Conservation (phyloP, 2,113 vertebrate species). For the Lampris incognitus region DNA sequence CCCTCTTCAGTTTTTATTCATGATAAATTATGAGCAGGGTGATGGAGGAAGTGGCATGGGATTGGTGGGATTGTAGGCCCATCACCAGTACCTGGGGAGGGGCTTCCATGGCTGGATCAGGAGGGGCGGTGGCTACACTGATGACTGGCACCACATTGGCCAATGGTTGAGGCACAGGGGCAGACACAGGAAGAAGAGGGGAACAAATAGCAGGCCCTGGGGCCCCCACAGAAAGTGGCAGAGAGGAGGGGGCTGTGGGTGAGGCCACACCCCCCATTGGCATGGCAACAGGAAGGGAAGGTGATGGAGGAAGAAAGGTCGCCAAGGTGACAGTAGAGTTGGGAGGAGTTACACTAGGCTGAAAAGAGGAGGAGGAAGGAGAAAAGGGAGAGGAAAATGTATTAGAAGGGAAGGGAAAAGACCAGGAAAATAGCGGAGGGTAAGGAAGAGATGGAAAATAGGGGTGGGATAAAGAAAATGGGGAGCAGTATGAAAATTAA, state of each 20-base stretch:
- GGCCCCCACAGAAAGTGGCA: conserved; percentile 60
- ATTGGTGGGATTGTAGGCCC: conserved; percentile 31
- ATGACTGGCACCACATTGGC: conserved; percentile 89
- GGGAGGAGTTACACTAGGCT: conserved; percentile 59
- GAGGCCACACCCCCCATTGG: conserved; percentile 55
- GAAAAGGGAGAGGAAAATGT: conserved; percentile 17
- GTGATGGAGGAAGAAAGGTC: conserved; percentile 52
- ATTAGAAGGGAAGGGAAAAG: conserved; percentile 14
- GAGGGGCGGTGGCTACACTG: conserved; percentile 89
- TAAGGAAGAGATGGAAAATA: conserved; percentile 5
- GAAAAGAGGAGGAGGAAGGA: conserved; percentile 35
- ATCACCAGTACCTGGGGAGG: conserved; percentile 87
- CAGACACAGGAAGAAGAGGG: conserved; percentile 75
- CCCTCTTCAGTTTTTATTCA: background rate
- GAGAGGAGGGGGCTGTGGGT: conserved; percentile 61
- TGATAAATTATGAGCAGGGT: background rate
- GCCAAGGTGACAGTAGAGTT: conserved; percentile 49
- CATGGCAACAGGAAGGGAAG: conserved; percentile 65
- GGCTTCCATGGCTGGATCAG: conserved; percentile 85
- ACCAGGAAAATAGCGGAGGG: conserved; percentile 23
- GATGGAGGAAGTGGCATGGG: conserved; percentile 18
- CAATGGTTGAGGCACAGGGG: conserved; percentile 85
- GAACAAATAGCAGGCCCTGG: conserved; percentile 77
- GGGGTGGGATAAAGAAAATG: background rate
- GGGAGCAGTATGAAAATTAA: background rate